A percentile compares a stretch with the other conserved stretches of the same genome.
phyloP scores from a whole-genome alignment of 2,888 invertebrate species.

The Pandemis corylana region DNA sequence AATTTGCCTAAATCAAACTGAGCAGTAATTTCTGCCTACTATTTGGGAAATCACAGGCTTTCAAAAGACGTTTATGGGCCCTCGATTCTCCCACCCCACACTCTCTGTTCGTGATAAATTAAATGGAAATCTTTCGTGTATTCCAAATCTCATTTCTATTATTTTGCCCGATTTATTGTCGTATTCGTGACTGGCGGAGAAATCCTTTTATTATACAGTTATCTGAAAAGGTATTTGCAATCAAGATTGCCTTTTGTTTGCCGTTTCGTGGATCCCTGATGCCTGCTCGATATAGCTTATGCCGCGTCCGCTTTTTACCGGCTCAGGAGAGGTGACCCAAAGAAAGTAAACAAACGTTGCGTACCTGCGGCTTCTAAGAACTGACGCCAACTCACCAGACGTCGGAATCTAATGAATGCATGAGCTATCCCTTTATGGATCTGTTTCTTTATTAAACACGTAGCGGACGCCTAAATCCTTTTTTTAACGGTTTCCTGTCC shows the following conservation, averaged over 20 bases:
- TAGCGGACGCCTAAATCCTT: constrained; percentile 17
- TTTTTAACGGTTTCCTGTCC: constrained; percentile 33
- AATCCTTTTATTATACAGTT: constrained; percentile 39
- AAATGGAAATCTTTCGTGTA: constrained; percentile 35
- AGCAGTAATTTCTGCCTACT: constrained; percentile 30
- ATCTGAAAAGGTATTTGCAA: constrained; percentile 38
- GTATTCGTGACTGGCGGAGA: constrained; percentile 23
- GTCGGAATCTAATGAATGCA: constrained; percentile 40
- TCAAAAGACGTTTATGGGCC: constrained; percentile 28
- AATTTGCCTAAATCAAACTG: constrained; percentile 26
- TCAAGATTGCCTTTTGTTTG: constrained; percentile 34
- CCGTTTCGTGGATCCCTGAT: constrained; percentile 21
- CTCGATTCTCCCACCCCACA: constrained; percentile 3
- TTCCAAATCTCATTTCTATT: constrained; percentile 41
- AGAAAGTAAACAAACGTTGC: constrained; percentile 52
- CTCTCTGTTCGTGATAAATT: constrained; percentile 20
- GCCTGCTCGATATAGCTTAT: constrained; percentile 10
- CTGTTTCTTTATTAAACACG: constrained; percentile 37
- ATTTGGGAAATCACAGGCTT: constrained; percentile 24
- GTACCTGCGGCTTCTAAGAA: constrained; percentile 62
- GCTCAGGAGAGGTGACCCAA: constrained; percentile 27
- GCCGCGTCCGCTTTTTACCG: constrained; percentile 20
- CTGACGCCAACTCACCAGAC: constrained; percentile 48
- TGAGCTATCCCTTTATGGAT: constrained; percentile 34
- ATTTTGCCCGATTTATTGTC: constrained; percentile 31